A percentile compares a stretch with the other conserved stretches of the same genome.
Conservation (phyloP, 2,888 invertebrate species). For the Euclidia mi region DNA sequence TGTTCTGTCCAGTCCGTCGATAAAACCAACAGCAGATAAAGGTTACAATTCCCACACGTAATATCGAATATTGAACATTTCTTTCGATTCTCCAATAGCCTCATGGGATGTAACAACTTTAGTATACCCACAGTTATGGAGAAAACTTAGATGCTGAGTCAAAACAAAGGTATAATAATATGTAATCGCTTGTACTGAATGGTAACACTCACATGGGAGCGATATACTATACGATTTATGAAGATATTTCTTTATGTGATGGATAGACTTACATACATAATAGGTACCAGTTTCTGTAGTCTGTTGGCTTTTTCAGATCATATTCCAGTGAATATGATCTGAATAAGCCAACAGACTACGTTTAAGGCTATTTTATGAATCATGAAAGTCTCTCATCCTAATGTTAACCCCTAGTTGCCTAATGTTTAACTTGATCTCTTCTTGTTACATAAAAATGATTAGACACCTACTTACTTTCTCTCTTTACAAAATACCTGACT, state of each 20-base stretch:
- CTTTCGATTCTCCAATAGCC: slow-evolving; percentile 21
- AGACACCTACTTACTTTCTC: too few species aligned
- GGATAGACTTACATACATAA: neutral
- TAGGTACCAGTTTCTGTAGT: neutral
- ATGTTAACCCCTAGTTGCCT: too few species aligned
- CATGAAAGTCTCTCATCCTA: too few species aligned
- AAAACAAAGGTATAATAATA: slow-evolving; percentile 1
- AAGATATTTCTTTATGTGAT: neutral
- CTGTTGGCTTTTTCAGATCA: too few species aligned
- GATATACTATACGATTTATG: neutral
- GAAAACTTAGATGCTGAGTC: slow-evolving; percentile 13
- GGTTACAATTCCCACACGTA: slow-evolving; percentile 16
- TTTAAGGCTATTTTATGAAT: too few species aligned
- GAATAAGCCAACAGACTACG: too few species aligned
- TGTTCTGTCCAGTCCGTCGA: too few species aligned
- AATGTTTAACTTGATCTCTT: too few species aligned
- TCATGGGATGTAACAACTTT: slow-evolving; percentile 34
- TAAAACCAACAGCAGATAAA: neutral
- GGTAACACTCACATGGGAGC: slow-evolving; percentile 4
- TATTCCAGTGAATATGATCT: too few species aligned
- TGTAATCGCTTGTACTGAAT: neutral
- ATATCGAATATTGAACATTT: slow-evolving; percentile 24
- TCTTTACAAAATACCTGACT: too few species aligned
- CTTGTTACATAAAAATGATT: too few species aligned
- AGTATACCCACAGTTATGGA: slow-evolving; percentile 40